Conservation (phyloP, 1,140 invertebrate genomes). For the Ceratosolen fusciceps region DNA sequence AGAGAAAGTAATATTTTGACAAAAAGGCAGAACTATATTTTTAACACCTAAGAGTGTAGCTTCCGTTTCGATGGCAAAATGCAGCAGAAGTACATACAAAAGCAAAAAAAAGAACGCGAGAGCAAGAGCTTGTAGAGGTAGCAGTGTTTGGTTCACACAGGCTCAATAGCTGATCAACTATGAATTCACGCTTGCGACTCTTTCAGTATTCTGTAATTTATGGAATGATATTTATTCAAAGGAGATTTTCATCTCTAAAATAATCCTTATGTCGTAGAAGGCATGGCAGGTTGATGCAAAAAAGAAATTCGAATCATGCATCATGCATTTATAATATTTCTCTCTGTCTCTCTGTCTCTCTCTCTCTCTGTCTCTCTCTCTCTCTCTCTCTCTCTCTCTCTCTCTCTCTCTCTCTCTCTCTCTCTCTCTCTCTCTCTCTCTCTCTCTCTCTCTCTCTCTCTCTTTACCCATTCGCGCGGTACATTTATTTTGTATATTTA, state of each 20-base stretch:
- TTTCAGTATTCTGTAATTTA: constrained; percentile 44
- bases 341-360: neutral
- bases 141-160: constrained; percentile 33
- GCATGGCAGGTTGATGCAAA: constrained; percentile 27
- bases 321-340: neutral
- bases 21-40: constrained; percentile 35
- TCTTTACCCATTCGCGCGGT: too few relatives aligned
- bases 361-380: too few relatives aligned
- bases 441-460: too few relatives aligned
- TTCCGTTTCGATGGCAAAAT: constrained; percentile 37
- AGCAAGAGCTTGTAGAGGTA: constrained; percentile 26
- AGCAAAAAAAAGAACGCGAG: neutral
- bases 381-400: too few relatives aligned
- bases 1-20: constrained; percentile 36
- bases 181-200: constrained; percentile 41
- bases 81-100: constrained; percentile 24
- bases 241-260: constrained; percentile 36
- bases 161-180: constrained; percentile 44
- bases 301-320: constrained; percentile 5
- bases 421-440: too few relatives aligned
- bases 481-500: too few relatives aligned
- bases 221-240: constrained; percentile 37
- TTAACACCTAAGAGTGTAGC: constrained; percentile 43
- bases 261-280: constrained; percentile 30
- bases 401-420: too few relatives aligned